Evolutionary conservation across 35 echinoderm and acorn worm genomes (phyloP).

Genomic region (Holothuria glaberrima): DNA sequence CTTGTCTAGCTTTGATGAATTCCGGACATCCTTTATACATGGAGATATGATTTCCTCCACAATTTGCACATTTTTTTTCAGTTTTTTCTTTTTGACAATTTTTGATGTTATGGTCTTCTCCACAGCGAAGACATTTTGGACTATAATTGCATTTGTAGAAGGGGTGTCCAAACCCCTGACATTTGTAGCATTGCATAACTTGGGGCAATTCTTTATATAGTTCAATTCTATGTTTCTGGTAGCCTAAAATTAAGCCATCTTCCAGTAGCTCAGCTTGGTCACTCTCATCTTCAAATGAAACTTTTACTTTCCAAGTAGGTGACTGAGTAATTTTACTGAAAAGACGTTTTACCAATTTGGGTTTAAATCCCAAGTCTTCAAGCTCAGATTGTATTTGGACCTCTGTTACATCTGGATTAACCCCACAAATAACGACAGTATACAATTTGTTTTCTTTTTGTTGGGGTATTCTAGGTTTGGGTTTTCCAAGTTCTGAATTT

Average conservation of each 20-base stretch:
- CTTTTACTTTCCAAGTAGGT: background rate
- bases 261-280: background rate
- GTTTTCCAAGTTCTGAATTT: conserved; percentile 1
- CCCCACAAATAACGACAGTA: background rate
- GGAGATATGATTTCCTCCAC: conserved; percentile 4
- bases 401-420: background rate
- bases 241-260: background rate
- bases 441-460: background rate
- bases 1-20: background rate
- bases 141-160: background rate
- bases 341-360: background rate
- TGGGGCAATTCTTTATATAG: background rate
- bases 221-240: background rate
- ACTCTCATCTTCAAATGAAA: background rate
- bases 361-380: background rate
- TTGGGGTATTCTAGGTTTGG: background rate
- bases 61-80: conserved; percentile 20
- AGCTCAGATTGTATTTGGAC: background rate
- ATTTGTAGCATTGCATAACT: background rate
- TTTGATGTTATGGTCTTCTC: background rate
- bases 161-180: conserved; percentile 1
- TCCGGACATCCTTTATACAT: background rate
- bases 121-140: background rate
- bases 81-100: background rate
- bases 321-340: background rate